Conservation (phyloP, 1,140 invertebrate species). For the Eciton burchellii region DNA sequence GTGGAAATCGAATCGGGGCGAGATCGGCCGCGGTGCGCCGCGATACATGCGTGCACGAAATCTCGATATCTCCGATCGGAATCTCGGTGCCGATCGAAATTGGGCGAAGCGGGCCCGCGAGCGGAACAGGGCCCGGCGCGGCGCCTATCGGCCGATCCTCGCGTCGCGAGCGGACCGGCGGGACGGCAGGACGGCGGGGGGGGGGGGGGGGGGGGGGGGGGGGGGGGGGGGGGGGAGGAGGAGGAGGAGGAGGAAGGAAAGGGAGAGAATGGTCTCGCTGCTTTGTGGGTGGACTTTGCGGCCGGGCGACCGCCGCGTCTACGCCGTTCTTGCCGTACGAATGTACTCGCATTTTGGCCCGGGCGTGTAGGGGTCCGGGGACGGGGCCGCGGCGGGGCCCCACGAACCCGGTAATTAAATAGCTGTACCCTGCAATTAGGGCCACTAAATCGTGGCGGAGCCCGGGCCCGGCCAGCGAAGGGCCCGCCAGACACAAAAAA, state of each 20-base stretch:
- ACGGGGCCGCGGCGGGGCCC: constrained; percentile 76
- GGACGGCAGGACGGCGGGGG: too few species aligned
- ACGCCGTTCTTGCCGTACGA: constrained; percentile 73
- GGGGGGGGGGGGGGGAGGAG: too few species aligned
- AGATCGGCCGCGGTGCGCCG: constrained; percentile 1
- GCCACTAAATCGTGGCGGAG: constrained; percentile 86
- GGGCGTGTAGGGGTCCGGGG: constrained; percentile 71
- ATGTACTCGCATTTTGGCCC: constrained; percentile 80
- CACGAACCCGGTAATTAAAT: constrained; percentile 86
- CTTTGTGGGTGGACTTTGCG: constrained; percentile 67
- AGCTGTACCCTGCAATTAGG: constrained; percentile 86
- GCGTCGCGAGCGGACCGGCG: constrained; percentile 14
- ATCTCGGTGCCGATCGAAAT: constrained; percentile 54
- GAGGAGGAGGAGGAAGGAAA: too few species aligned
- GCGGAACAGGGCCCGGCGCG: constrained; percentile 2
- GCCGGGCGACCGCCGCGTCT: constrained; percentile 45
- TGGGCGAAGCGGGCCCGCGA: constrained; percentile 48
- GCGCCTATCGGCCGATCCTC: constrained; percentile 42
- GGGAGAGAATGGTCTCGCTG: constrained; percentile 13
- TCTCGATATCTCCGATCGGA: constrained; percentile 54
- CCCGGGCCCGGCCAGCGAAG: constrained; percentile 82
- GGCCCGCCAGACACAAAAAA: constrained; percentile 86
- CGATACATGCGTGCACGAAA: constrained; percentile 31
- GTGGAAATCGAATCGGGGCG: constrained; percentile 14
- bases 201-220: too few species aligned